These are phyloP conservation scores for Cynopterus sphinx DNA, from an alignment of 2,797 vertebrate genomes.

Conservation along the genomic window DNA sequence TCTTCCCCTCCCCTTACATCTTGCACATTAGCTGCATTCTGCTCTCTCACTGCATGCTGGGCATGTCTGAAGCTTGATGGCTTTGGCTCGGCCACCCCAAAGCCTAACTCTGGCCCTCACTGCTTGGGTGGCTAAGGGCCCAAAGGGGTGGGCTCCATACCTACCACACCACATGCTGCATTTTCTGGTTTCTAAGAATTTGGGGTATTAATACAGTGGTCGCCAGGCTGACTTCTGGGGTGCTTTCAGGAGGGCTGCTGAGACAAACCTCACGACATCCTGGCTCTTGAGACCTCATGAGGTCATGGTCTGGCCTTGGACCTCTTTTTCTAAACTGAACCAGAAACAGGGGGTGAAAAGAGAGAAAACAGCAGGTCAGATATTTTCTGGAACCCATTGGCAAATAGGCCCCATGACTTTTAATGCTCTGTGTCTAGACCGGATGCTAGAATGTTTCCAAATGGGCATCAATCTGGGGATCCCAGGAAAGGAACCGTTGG, in stretches of 20 bases:
- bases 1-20: background rate
- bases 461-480: background rate
- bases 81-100: background rate
- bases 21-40: background rate
- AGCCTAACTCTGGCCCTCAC: background rate
- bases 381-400: background rate
- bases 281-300: background rate
- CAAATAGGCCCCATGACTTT: background rate
- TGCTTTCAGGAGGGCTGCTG: background rate
- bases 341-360: background rate
- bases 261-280: background rate
- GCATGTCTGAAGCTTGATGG: background rate
- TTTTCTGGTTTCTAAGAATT: background rate
- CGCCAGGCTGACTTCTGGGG: background rate
- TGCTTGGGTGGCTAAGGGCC: background rate
- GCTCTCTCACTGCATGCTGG: background rate
- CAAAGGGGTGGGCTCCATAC: background rate
- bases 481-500: background rate
- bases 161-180: background rate
- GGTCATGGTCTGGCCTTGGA: slow-evolving; percentile 24
- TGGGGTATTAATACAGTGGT: background rate
- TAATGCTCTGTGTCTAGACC: background rate
- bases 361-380: background rate
- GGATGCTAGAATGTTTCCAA: background rate
- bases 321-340: background rate